Conservation (phyloP, 2,888 invertebrate species). For the Agonum fuliginosum region DNA sequence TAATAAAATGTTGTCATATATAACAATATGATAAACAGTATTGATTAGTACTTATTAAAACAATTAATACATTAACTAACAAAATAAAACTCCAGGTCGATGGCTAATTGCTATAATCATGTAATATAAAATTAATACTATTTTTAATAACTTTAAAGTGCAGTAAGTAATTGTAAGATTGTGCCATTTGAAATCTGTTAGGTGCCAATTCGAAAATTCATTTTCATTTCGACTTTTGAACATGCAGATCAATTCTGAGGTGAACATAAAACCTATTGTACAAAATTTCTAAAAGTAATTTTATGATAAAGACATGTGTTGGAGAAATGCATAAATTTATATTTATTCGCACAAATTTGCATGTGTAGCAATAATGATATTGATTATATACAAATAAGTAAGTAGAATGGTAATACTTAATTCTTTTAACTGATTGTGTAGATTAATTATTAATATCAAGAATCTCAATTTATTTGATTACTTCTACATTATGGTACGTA, state of each 20-base stretch:
- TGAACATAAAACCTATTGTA: conserved; percentile 19
- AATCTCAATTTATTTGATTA: conserved; percentile 22
- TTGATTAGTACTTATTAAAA: conserved; percentile 51
- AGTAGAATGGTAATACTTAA: conserved; percentile 54
- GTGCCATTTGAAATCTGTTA: conserved; percentile 54
- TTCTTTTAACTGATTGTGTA: conserved; percentile 42
- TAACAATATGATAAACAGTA: conserved; percentile 42
- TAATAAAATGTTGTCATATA: conserved; percentile 23
- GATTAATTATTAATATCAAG: conserved; percentile 25
- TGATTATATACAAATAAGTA: conserved; percentile 48
- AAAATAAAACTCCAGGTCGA: conserved; percentile 22
- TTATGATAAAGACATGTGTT: conserved; percentile 50
- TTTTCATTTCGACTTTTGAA: conserved; percentile 18
- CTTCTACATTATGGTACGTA: conserved; percentile 10
- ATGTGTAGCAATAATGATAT: conserved; percentile 46
- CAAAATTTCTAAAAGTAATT: conserved; percentile 47
- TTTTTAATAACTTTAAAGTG: conserved; percentile 39
- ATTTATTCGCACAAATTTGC: conserved; percentile 36
- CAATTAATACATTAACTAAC: conserved; percentile 18
- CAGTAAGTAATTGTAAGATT: conserved; percentile 45
- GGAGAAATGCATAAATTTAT: conserved; percentile 6
- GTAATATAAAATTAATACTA: conserved; percentile 36
- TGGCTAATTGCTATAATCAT: conserved; percentile 44
- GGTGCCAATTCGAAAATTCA: conserved; percentile 51
- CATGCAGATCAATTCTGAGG: neutral